phyloP scores from a whole-genome alignment of 2,888 invertebrate genomes.

The Drosophila borborema region DNA sequence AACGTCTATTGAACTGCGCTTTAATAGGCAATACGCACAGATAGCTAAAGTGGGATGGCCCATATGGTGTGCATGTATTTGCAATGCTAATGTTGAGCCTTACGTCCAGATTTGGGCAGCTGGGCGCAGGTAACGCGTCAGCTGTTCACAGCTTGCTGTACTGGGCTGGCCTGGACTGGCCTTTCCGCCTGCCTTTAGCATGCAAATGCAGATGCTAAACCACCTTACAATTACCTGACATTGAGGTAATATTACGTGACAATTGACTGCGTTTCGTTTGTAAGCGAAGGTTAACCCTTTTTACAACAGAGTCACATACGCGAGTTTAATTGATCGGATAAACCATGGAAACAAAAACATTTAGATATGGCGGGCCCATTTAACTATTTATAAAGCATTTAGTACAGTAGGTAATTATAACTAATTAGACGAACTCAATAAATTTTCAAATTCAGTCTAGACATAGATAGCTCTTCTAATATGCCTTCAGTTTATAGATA shows the following conservation, averaged over 20 bases:
- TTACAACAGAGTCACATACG: slow-evolving; percentile 34
- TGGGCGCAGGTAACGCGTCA: slow-evolving; percentile 23
- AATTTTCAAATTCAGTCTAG: neutral
- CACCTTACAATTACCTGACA: slow-evolving; percentile 37
- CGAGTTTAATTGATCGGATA: slow-evolving; percentile 47
- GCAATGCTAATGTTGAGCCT: slow-evolving; percentile 38
- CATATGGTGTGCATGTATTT: slow-evolving; percentile 14
- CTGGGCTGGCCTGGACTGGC: slow-evolving; percentile 15
- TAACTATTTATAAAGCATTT: slow-evolving; percentile 18
- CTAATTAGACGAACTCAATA: neutral
- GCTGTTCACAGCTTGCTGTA: neutral
- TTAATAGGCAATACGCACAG: neutral
- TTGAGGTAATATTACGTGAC: slow-evolving; percentile 73
- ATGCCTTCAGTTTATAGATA: neutral
- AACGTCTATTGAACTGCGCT: slow-evolving; percentile 35
- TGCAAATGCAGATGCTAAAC: slow-evolving; percentile 68
- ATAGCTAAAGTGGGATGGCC: slow-evolving; percentile 17
- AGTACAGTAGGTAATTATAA: neutral
- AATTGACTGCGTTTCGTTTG: slow-evolving; percentile 15
- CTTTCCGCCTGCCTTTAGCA: slow-evolving; percentile 47
- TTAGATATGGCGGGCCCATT: slow-evolving; percentile 29
- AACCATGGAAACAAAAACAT: slow-evolving; percentile 41
- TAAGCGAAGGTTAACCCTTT: slow-evolving; percentile 67
- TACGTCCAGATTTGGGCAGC: slow-evolving; percentile 33
- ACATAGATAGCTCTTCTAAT: neutral